A percentile compares a stretch with the other conserved stretches of the same genome.
Evolutionary conservation across 2,797 vertebrate species (phyloP).

Genomic region (Malurus splendens): DNA sequence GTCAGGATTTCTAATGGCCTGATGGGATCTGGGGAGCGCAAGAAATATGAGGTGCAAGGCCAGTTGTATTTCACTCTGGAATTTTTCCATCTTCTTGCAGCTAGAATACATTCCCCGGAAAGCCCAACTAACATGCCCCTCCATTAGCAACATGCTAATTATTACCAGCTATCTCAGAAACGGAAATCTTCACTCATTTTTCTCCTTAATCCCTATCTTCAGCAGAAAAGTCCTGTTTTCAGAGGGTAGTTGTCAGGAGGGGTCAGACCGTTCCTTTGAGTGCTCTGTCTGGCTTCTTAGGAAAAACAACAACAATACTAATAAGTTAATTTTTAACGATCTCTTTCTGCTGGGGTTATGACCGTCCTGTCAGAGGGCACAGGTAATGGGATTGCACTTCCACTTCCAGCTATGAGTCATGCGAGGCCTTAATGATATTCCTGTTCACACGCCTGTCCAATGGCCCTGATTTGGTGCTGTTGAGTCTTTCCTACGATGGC

Average conservation of each 20-base stretch:
- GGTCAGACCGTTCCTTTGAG: background rate
- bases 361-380: background rate
- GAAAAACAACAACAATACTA: background rate
- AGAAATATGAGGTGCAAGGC: constrained; percentile 58
- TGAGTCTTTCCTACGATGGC: background rate
- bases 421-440: background rate
- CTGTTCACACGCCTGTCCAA: background rate
- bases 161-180: constrained; percentile 49
- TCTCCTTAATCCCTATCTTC: constrained; percentile 18
- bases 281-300: background rate
- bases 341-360: background rate
- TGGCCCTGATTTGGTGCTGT: background rate
- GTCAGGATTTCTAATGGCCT: constrained; percentile 26
- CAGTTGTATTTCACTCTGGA: constrained; percentile 49
- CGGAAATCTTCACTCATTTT: constrained; percentile 36
- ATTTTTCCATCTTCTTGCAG: constrained; percentile 25
- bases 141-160: constrained; percentile 48
- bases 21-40: constrained; percentile 17
- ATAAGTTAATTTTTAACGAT: constrained; percentile 19
- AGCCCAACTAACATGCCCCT: constrained; percentile 7
- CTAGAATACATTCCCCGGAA: constrained; percentile 31
- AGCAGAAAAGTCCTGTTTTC: background rate
- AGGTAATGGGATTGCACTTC: background rate
- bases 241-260: background rate
- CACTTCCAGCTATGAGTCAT: constrained; percentile 11